Evolutionary conservation across 2,888 invertebrate genomes (phyloP), one percentile per base, ranked within the genome.

Genomic region (Eulithis testata): DNA sequence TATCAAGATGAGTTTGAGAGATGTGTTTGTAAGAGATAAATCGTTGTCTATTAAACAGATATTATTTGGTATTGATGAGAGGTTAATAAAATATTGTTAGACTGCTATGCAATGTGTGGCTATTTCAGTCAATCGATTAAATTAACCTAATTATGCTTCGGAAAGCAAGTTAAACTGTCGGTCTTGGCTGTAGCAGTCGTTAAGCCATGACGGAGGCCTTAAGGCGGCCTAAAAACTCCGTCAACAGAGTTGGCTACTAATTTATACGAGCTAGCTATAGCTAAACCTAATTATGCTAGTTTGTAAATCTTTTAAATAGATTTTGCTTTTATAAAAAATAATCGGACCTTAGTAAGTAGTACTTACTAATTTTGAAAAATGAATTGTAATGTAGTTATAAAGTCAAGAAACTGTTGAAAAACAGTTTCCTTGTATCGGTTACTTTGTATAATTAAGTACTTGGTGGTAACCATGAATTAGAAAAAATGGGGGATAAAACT

Each of bases 51-150:
- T 91, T 90, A 90, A 91, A 89, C 83, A 85, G 87, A 89, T 91
- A 92, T 91, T 92, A 91, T 89, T 78, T 76, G 80, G 73, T 55
- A 27, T 89, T 91, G 88, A 87, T 78, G 86, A 80, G 82, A 74
- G 84, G 89, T 90, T 90, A 89, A 89, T 89, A 90, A 89, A 91
- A 90, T 91, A 91, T 90, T 88, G 89, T 90, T 83, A 76, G 80
- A 73, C 76, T 74, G 70, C 69, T 72, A 75, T 75, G 73, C 75
- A 76, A 76, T 83, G 80, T 83, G 83, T 78, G 80, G 84, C 82
- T 78, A 85, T 86, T 85, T 81, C 68, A 72, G 64, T 75, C 36
- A 67, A 67, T 57, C 50, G 59, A 27, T 60, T 63, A 63, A 67
- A 60, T 60, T 63, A 67, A 60, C 63, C 63, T 60, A 63, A 66